These are phyloP conservation scores for Chelon labrosus DNA, from an alignment of 2,797 vertebrate genomes.

Conservation along the genomic window DNA sequence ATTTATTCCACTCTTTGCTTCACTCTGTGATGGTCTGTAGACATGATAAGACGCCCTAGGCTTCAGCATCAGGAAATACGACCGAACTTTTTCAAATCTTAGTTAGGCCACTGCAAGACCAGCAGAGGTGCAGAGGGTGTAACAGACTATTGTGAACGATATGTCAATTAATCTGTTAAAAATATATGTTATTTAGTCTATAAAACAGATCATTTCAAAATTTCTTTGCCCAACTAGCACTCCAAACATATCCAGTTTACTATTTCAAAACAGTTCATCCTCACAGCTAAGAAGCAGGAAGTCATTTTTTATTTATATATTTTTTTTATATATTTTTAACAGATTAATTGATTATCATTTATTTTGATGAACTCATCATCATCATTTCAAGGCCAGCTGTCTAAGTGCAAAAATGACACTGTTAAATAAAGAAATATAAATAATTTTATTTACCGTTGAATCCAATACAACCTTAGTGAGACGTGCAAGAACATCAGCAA, in stretches of 20 bases:
- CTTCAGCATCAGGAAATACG: not conserved
- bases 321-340: too few relatives aligned
- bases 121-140: not conserved
- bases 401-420: not conserved
- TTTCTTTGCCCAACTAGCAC: too few relatives aligned
- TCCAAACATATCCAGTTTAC: not conserved
- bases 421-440: too few relatives aligned
- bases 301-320: too few relatives aligned
- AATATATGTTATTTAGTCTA: not conserved
- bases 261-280: not conserved
- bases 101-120: too few relatives aligned
- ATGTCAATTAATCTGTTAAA: not conserved
- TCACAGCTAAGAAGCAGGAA: not conserved
- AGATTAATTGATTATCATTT: too few relatives aligned
- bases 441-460: conserved; percentile 1
- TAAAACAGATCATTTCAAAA: not conserved
- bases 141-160: not conserved
- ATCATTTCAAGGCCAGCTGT: not conserved
- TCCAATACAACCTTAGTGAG: not conserved
- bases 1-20: not conserved
- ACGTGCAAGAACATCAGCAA: conserved; percentile 17
- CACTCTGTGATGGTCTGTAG: conserved; percentile 1
- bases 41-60: not conserved
- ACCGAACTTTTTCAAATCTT: not conserved
- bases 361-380: too few relatives aligned